These are phyloP conservation scores for Pyrgilauda ruficollis DNA, from an alignment of 2,113 vertebrate species.

Conservation along the genomic window DNA sequence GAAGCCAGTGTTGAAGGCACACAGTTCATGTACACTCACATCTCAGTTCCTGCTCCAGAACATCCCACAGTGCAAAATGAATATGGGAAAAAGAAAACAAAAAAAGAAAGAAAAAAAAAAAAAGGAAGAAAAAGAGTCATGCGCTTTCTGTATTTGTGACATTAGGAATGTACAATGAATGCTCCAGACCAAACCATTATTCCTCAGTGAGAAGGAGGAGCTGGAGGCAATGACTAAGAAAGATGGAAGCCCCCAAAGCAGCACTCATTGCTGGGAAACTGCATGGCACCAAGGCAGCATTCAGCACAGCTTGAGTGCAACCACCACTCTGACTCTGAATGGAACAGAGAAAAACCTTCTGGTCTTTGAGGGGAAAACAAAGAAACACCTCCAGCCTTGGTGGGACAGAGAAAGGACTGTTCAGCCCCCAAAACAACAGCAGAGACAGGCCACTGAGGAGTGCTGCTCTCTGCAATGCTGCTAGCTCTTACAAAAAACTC, in stretches of 20 bases:
- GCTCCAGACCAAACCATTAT: not conserved
- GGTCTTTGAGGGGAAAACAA: not conserved
- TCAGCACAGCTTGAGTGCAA: not conserved
- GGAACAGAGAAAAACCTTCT: not conserved
- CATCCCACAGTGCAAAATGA: not conserved
- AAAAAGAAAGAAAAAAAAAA: too few relatives aligned
- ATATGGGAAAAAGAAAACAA: not conserved
- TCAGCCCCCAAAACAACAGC: not conserved
- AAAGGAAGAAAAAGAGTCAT: not conserved
- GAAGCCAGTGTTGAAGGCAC: not conserved
- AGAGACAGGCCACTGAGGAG: not conserved
- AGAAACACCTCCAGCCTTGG: not conserved
- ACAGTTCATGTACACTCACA: not conserved
- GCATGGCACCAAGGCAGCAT: not conserved
- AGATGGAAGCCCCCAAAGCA: not conserved
- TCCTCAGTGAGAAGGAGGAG: not conserved
- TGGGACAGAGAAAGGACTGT: not conserved
- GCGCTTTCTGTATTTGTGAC: not conserved
- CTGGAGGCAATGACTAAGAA: not conserved
- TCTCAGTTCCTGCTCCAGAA: not conserved
- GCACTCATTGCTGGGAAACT: not conserved
- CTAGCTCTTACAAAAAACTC: not conserved
- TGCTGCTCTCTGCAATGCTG: not conserved
- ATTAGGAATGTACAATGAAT: not conserved
- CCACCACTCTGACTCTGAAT: not conserved